Conservation (phyloP, 2,797 vertebrate species). For the Pseudomugil gertrudae region DNA sequence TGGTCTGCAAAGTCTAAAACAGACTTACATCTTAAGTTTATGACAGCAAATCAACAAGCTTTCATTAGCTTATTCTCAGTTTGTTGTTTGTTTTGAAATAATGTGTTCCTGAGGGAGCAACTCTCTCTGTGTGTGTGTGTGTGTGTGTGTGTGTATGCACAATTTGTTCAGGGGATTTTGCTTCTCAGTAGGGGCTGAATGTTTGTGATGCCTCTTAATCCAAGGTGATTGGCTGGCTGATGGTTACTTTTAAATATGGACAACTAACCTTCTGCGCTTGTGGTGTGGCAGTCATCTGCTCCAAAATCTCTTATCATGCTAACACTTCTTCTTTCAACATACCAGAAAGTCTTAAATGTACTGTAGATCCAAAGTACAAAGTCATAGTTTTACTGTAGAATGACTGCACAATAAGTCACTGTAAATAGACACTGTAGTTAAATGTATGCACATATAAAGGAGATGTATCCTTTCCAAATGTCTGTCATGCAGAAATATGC, state of each 20-base stretch:
- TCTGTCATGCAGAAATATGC: background rate
- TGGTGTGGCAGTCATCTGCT: conserved; percentile 39
- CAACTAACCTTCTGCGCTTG: conserved; percentile 62
- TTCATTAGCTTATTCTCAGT: conserved; percentile 45
- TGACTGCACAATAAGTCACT: conserved; percentile 6
- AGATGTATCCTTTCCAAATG: conserved; percentile 6
- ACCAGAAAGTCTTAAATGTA: conserved; percentile 1
- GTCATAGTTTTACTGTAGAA: conserved; percentile 1
- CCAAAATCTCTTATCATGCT: conserved; percentile 38
- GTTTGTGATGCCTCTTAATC: conserved; percentile 65
- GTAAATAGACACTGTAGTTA: conserved; percentile 5
- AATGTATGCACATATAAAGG: background rate
- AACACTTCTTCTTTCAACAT: conserved; percentile 12
- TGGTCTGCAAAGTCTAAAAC: conserved; percentile 47
- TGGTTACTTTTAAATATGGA: conserved; percentile 53
- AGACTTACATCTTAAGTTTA: conserved; percentile 70
- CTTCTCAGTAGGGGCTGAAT: conserved; percentile 49
- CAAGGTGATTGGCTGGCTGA: conserved; percentile 57
- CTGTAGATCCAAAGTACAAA: conserved; percentile 35
- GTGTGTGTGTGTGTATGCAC: conserved; percentile 18
- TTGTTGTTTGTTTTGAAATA: conserved; percentile 57
- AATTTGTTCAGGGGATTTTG: conserved; percentile 58
- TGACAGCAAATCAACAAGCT: conserved; percentile 66
- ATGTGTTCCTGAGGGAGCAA: conserved; percentile 41
- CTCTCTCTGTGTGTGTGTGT: conserved; percentile 21